Conservation (phyloP, 2,797 vertebrate genomes). For the Sebastes taczanowskii region DNA sequence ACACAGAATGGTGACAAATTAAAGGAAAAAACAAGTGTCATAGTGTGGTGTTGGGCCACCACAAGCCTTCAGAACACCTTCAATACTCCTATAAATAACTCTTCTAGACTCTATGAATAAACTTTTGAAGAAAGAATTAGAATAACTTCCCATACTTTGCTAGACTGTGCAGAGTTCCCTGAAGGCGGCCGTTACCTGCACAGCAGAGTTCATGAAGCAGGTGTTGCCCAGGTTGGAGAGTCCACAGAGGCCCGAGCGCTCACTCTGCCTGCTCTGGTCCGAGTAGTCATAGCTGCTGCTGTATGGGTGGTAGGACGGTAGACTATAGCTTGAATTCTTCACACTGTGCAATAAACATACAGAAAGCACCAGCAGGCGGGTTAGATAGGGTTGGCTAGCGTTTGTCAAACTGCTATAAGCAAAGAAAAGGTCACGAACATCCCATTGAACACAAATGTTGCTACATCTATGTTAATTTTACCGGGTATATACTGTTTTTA, state of each 20-base stretch:
- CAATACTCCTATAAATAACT: not conserved
- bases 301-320: constrained; percentile 93
- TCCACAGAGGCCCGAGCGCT: constrained; percentile 95
- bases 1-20: not conserved
- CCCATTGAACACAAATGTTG: not conserved
- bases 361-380: constrained; percentile 9
- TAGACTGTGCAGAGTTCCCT: not conserved
- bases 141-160: not conserved
- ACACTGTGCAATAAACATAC: constrained; percentile 82
- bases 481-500: not conserved
- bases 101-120: not conserved
- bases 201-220: constrained; percentile 98
- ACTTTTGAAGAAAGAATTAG: not conserved
- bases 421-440: not conserved
- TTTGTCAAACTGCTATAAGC: constrained; percentile 3
- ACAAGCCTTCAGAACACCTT: not conserved
- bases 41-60: not conserved
- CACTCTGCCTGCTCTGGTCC: constrained; percentile 92
- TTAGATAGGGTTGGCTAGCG: not conserved
- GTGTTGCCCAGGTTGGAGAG: constrained; percentile 98
- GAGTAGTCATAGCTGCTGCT: constrained; percentile 94
- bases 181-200: constrained; percentile 81
- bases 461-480: not conserved
- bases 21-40: not conserved
- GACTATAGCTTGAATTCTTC: constrained; percentile 97